Percentiles rank a stretch among this genome's conserved stretches.
Conservation (phyloP, 64 coral and sea anemone species). For the Stichodactyla mertensii region DNA sequence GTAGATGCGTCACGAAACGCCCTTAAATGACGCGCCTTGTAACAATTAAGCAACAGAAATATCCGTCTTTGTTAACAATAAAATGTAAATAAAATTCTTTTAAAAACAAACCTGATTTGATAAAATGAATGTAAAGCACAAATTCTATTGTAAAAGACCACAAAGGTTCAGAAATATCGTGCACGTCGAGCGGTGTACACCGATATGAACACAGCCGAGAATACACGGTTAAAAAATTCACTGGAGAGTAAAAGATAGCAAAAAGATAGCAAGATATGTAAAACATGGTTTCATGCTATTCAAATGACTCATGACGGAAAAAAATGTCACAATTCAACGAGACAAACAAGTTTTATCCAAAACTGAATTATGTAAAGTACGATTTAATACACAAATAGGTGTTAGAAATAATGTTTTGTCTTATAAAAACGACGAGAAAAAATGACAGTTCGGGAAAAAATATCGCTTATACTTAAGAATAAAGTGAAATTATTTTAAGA, state of each 20-base stretch:
- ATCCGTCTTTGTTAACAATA: not conserved
- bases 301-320: no score
- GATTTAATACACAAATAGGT: not conserved
- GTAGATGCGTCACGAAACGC: not conserved
- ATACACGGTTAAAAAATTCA: no score
- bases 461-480: not conserved
- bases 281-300: no score
- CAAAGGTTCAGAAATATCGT: no score
- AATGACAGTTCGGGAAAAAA: not conserved
- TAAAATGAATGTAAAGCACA: not conserved
- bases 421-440: not conserved
- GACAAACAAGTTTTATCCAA: not conserved
- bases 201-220: no score
- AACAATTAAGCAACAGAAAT: not conserved
- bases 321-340: no score
- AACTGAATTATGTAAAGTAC: not conserved
- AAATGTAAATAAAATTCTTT: not conserved
- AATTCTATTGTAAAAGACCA: not conserved
- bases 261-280: no score
- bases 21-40: not conserved
- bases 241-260: no score
- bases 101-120: not conserved
- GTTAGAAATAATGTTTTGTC: not conserved
- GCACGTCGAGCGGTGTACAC: no score
- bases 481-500: not conserved